Base-by-base conservation (phyloP, 2,113 vertebrate genomes). In the Athene cunicularia region DNA sequence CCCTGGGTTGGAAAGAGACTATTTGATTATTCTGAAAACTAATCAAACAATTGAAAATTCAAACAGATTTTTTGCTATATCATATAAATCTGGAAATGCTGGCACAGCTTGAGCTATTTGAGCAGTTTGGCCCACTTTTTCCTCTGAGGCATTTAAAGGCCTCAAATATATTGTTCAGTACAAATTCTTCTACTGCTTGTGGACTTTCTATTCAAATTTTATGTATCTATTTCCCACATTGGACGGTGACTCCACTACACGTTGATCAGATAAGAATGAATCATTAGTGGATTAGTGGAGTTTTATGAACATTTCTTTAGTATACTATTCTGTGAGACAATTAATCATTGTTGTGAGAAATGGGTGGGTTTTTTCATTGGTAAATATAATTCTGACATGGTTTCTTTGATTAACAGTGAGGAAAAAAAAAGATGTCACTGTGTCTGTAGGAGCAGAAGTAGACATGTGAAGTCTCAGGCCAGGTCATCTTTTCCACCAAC, bases 241-340 rank as follows among this genome's bases (percentile, higher is more conserved):
- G 53, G 39, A 43, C 52, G 63, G 64, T 71, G 30, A 56, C 49
- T 70, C 30, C 47, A 6, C 97, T 92, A 98, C 97, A 96, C 95
- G 97, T 96, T 96, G 97, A 97, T 96, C 96, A 95, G 56, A 8
- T 98, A 95, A 96, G 97, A 95, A 98, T 97, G 97, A 97, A 95
- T 87, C 90, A 39, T 91, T 86, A 90, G 8, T 91, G 55, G 50
- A 95, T 91, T 86, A 90, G 8, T 91, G 55, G 50, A 95, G 64
- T 83, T 91, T 88, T 91, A 77, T 88, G 87, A 81, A 73, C 59
- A 43, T 63, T 70, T 43, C 59, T 93, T 71, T 64, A 82, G 58
- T 85, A 88, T 85, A 68, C 23, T 94, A 24, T 58, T 73, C 39
- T 82, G 66, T 53, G 68, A 86, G 93, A 91, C 64, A 73, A 94